Conservation (phyloP, 2,888 invertebrate genomes). For the Gonocerus acuteangulatus region DNA sequence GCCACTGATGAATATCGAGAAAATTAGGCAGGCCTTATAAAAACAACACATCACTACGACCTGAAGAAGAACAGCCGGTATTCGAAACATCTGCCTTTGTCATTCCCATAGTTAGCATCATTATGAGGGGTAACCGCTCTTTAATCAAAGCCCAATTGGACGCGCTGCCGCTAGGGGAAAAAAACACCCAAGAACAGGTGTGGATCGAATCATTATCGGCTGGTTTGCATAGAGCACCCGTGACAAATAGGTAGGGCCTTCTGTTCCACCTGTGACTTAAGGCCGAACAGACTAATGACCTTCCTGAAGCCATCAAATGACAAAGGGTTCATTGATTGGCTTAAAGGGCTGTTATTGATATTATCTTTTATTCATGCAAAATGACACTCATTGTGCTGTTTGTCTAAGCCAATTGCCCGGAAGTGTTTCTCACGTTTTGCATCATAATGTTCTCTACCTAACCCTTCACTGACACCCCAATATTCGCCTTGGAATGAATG, state of each 20-base stretch:
- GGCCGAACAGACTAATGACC: too few species aligned
- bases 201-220: neutral
- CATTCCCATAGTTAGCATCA: conserved; percentile 15
- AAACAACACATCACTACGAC: neutral
- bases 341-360: neutral
- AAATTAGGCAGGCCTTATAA: neutral
- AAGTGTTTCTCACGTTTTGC: conserved; percentile 21
- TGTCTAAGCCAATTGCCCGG: neutral
- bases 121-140: conserved; percentile 18
- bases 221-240: conserved; percentile 14
- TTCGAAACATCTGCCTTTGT: neutral
- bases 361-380: neutral
- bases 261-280: neutral
- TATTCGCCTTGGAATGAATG: too few species aligned
- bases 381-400: neutral
- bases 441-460: conserved; percentile 1
- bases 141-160: conserved; percentile 17
- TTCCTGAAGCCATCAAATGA: too few species aligned
- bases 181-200: conserved; percentile 9
- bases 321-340: neutral
- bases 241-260: neutral
- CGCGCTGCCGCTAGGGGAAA: neutral
- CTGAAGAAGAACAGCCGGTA: neutral
- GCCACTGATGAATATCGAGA: neutral
- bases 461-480: neutral